Evolutionary conservation across 2,797 vertebrate genomes (phyloP).

Genomic region (Xiphorhynchus erythropygius): DNA sequence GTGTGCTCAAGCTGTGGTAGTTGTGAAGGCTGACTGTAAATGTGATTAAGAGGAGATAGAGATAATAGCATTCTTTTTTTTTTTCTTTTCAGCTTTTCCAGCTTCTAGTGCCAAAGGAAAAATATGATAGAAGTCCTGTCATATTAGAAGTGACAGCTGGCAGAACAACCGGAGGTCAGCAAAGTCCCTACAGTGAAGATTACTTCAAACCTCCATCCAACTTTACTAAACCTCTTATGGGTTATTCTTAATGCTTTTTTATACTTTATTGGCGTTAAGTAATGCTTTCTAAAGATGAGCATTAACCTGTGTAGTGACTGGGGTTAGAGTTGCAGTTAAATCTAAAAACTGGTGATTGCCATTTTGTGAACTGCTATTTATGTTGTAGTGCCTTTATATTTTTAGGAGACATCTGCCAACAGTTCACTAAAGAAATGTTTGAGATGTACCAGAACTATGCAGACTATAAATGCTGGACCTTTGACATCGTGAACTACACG

Average conservation of each 20-base stretch:
- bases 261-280: not conserved
- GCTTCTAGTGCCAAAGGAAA: conserved; percentile 83
- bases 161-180: conserved; percentile 93
- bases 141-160: conserved; percentile 91
- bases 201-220: not conserved
- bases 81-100: conserved; percentile 80
- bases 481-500: conserved; percentile 86
- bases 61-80: not conserved
- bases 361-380: not conserved
- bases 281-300: not conserved
- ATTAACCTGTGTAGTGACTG: not conserved
- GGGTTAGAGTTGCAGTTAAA: not conserved
- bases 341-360: not conserved
- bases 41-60: not conserved
- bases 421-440: conserved; percentile 93
- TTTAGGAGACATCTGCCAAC: conserved; percentile 96
- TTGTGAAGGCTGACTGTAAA: not conserved
- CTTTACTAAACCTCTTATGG: not conserved
- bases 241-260: conserved; percentile 3
- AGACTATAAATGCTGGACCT: conserved; percentile 86
- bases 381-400: conserved; percentile 21
- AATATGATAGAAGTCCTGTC: conserved; percentile 81
- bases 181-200: conserved; percentile 23
- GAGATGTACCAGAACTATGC: conserved; percentile 92
- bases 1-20: not conserved